phyloP scores from a whole-genome alignment of 2,888 invertebrate species.

The Rhagium mordax region DNA sequence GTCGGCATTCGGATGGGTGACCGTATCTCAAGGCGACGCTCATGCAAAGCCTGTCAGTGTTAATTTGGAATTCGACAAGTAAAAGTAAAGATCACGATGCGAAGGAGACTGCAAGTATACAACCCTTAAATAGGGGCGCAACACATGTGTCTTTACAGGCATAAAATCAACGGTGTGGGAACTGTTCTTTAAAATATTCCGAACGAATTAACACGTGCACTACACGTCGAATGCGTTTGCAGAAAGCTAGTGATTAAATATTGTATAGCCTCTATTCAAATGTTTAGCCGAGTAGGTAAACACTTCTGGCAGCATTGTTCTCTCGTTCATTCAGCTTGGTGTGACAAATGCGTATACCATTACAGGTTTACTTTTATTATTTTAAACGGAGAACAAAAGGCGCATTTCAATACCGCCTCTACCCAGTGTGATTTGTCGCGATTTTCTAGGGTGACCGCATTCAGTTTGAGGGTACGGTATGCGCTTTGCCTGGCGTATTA shows the following conservation, averaged over 20 bases:
- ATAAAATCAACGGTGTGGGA: too few species aligned
- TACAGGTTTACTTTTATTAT: constrained; percentile 30
- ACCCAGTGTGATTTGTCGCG: neutral
- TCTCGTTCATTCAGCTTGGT: constrained; percentile 31
- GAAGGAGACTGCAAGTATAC: too few species aligned
- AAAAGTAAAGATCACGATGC: too few species aligned
- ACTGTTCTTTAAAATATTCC: neutral
- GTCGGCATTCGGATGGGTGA: too few species aligned
- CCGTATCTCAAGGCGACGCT: too few species aligned
- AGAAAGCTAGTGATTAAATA: constrained; percentile 2
- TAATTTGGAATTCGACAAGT: too few species aligned
- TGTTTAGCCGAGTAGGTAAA: constrained; percentile 35
- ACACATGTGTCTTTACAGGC: too few species aligned
- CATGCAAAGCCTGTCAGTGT: too few species aligned
- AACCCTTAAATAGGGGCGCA: too few species aligned
- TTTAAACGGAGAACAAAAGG: constrained; percentile 25
- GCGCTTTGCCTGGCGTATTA: neutral
- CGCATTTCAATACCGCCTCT: constrained; percentile 21
- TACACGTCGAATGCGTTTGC: neutral
- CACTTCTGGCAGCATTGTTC: constrained; percentile 37
- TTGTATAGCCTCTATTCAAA: constrained; percentile 30
- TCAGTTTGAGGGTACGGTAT: too few species aligned
- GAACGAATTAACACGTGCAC: neutral
- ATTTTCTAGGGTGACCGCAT: constrained; percentile 10
- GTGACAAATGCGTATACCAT: constrained; percentile 38